phyloP scores from a whole-genome alignment of 2,888 invertebrate genomes.

The Thera obeliscata region DNA sequence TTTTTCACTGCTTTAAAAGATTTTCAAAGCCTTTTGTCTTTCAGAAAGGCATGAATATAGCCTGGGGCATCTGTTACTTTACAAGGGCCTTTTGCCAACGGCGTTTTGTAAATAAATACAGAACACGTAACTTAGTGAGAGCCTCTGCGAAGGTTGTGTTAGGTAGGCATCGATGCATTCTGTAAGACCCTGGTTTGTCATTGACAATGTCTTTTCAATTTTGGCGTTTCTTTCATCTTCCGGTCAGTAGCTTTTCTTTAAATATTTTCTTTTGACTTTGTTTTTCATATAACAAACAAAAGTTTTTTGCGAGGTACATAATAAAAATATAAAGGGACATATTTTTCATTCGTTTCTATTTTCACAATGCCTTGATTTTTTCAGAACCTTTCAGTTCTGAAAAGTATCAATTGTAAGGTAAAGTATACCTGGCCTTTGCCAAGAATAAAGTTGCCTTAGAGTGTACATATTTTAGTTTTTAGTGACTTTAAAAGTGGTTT shows the following conservation, averaged over 20 bases:
- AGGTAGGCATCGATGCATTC: constrained; percentile 34
- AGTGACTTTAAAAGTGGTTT: too few species aligned
- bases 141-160: constrained; percentile 26
- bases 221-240: constrained; percentile 6
- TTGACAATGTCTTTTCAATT: constrained; percentile 24
- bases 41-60: constrained; percentile 66
- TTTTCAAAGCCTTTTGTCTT: constrained; percentile 77
- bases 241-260: neutral
- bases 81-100: constrained; percentile 48
- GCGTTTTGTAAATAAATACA: constrained; percentile 34
- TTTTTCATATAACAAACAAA: neutral
- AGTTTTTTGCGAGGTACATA: neutral
- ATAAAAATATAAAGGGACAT: neutral
- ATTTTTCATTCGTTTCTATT: neutral
- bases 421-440: too few species aligned
- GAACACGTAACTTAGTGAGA: constrained; percentile 21
- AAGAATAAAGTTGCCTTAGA: too few species aligned
- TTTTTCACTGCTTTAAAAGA: constrained; percentile 73
- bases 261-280: neutral
- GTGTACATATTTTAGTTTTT: too few species aligned
- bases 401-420: too few species aligned
- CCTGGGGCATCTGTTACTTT: constrained; percentile 60
- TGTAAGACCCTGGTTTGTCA: constrained; percentile 33
- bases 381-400: too few species aligned
- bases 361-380: too few species aligned